These are phyloP conservation scores for Mormyrops boulengeri DNA, from an alignment of 2,797 vertebrate species.

Conservation along the genomic window DNA sequence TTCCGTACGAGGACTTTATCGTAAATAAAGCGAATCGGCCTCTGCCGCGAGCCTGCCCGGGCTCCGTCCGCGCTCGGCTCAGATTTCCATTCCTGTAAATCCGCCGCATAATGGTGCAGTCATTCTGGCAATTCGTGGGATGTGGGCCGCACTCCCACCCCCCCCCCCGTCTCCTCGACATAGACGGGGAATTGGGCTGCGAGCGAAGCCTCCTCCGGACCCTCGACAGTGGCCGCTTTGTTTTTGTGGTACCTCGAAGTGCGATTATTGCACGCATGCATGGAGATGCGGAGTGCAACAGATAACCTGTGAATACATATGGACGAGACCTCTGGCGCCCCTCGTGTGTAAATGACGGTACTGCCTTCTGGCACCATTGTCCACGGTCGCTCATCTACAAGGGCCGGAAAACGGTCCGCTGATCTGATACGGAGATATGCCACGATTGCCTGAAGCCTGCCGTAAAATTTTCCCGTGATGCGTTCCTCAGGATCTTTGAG, in stretches of 20 bases:
- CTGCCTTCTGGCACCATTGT: neutral
- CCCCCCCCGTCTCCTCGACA: neutral
- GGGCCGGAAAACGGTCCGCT: neutral
- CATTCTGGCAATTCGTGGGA: neutral
- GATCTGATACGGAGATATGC: neutral
- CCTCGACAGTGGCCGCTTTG: constrained; percentile 37
- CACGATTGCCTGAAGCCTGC: neutral
- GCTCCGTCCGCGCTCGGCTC: neutral
- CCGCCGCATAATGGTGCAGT: neutral
- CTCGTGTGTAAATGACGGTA: neutral
- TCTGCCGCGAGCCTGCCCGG: neutral
- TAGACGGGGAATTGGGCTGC: constrained; percentile 20
- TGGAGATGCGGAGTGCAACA: neutral
- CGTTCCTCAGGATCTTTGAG: too few relatives aligned
- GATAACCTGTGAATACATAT: neutral
- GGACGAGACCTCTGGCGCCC: constrained; percentile 15
- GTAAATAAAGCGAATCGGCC: neutral
- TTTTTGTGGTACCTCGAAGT: constrained; percentile 30
- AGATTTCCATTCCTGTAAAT: neutral
- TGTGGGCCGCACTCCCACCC: neutral
- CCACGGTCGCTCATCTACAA: neutral
- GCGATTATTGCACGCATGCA: constrained; percentile 7
- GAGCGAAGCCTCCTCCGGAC: constrained; percentile 24
- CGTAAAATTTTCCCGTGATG: neutral
- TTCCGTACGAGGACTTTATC: neutral